These are phyloP conservation scores for Odontomachus brunneus DNA, from an alignment of 1,140 invertebrate species.

Conservation along the genomic window DNA sequence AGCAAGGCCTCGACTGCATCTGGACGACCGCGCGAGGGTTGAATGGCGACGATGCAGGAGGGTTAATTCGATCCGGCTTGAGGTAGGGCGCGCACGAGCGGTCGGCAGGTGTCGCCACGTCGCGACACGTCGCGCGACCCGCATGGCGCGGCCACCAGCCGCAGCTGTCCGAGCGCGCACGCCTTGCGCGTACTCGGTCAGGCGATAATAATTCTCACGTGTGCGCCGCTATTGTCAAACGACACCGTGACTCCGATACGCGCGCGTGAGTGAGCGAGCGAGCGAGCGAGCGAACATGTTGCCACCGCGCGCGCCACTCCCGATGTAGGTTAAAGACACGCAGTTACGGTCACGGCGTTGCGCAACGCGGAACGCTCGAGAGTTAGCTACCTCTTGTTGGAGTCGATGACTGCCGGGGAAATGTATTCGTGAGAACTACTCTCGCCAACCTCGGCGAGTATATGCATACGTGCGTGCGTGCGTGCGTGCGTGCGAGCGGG, in stretches of 20 bases:
- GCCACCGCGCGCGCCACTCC: slow-evolving; percentile 17
- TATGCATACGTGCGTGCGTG: too few species aligned
- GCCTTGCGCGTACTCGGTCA: slow-evolving; percentile 62
- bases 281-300: neutral
- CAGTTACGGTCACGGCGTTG: slow-evolving; percentile 65
- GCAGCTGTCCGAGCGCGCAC: neutral
- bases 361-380: slow-evolving; percentile 52
- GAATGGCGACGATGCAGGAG: slow-evolving; percentile 48
- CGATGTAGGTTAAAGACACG: slow-evolving; percentile 71
- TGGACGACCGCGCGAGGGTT: slow-evolving; percentile 48
- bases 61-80: slow-evolving; percentile 72
- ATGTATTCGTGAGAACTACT: too few species aligned
- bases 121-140: slow-evolving; percentile 58
- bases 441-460: too few species aligned
- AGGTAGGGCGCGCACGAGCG: slow-evolving; percentile 71
- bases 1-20: neutral
- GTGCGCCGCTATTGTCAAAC: slow-evolving; percentile 67
- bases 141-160: neutral
- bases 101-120: slow-evolving; percentile 78
- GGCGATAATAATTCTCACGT: slow-evolving; percentile 74
- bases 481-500: too few species aligned
- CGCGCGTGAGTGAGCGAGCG: neutral
- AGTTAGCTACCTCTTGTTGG: too few species aligned
- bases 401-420: too few species aligned
- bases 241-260: slow-evolving; percentile 67